Evolutionary conservation across 2,888 invertebrate species (phyloP).

Genomic region (Ypsolopha scabrella): DNA sequence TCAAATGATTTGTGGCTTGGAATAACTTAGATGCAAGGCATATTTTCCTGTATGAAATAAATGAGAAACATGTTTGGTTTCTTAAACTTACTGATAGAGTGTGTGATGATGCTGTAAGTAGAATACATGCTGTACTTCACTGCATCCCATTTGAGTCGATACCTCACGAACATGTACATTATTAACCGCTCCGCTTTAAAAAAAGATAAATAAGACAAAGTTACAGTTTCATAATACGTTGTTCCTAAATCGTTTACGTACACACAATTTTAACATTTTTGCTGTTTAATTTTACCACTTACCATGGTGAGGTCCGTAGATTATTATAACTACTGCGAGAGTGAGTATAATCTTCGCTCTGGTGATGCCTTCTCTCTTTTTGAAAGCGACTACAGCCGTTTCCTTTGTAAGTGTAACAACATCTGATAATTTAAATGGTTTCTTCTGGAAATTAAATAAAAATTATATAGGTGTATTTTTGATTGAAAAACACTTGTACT

Average conservation of each 20-base stretch:
- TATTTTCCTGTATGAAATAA: not conserved
- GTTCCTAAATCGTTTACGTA: not conserved
- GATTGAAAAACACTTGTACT: no score
- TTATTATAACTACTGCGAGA: slow-evolving; percentile 52
- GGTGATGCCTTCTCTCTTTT: slow-evolving; percentile 46
- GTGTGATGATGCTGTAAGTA: slow-evolving; percentile 49
- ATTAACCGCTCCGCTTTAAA: slow-evolving; percentile 51
- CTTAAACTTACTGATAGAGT: slow-evolving; percentile 23
- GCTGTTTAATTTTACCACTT: slow-evolving; percentile 14
- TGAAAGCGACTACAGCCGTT: slow-evolving; percentile 58
- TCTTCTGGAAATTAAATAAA: slow-evolving; percentile 24
- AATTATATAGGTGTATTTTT: not conserved
- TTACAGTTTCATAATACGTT: no score
- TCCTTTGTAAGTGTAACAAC: slow-evolving; percentile 46
- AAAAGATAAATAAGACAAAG: slow-evolving; percentile 3
- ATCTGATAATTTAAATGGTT: slow-evolving; percentile 31
- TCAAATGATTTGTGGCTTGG: no score
- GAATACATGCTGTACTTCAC: slow-evolving; percentile 54
- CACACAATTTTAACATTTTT: not conserved
- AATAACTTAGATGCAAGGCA: no score
- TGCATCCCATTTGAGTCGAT: slow-evolving; percentile 58
- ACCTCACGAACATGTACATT: slow-evolving; percentile 51
- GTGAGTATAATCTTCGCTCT: slow-evolving; percentile 55
- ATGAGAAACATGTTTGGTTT: no score
- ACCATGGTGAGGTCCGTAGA: slow-evolving; percentile 69